phyloP scores from a whole-genome alignment of 92 coral and sea anemone species.

The Meandrina meandrites region DNA sequence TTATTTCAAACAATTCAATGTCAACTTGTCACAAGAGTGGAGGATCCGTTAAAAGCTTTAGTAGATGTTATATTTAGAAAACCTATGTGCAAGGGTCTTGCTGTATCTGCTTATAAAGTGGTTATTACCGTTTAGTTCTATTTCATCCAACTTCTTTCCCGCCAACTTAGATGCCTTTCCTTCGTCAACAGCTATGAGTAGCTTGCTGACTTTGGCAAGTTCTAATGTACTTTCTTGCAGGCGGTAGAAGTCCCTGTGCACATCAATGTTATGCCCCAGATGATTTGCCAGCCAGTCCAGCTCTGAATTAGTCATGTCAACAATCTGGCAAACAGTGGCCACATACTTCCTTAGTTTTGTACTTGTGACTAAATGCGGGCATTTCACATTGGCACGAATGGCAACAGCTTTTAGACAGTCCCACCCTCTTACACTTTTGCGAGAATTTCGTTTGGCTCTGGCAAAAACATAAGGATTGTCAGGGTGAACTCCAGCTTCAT shows the following conservation, averaged over 20 bases:
- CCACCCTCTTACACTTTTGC: not conserved
- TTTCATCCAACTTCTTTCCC: not conserved
- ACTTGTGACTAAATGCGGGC: not conserved
- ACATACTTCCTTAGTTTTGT: constrained; percentile 28
- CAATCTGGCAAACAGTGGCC: constrained; percentile 30
- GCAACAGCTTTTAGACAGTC: constrained; percentile 33
- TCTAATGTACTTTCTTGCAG: constrained; percentile 49
- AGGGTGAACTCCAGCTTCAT: constrained; percentile 31
- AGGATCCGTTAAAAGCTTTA: too few relatives aligned
- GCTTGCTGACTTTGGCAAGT: constrained; percentile 47
- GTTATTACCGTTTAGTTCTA: not conserved
- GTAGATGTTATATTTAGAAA: too few relatives aligned
- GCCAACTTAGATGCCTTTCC: not conserved
- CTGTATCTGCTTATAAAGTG: too few relatives aligned
- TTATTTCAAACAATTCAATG: too few relatives aligned
- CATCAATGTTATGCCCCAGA: constrained; percentile 36
- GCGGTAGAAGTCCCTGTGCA: constrained; percentile 52
- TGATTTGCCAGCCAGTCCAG: constrained; percentile 50
- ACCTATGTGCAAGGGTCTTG: too few relatives aligned
- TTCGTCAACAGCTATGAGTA: constrained; percentile 41
- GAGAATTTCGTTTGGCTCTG: constrained; percentile 23
- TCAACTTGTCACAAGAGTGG: too few relatives aligned
- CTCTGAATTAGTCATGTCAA: constrained; percentile 27
- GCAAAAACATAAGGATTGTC: constrained; percentile 58
- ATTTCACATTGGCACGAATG: not conserved